Evolutionary conservation across 2,888 invertebrate species (phyloP).

Genomic region (Odontocerum albicorne): DNA sequence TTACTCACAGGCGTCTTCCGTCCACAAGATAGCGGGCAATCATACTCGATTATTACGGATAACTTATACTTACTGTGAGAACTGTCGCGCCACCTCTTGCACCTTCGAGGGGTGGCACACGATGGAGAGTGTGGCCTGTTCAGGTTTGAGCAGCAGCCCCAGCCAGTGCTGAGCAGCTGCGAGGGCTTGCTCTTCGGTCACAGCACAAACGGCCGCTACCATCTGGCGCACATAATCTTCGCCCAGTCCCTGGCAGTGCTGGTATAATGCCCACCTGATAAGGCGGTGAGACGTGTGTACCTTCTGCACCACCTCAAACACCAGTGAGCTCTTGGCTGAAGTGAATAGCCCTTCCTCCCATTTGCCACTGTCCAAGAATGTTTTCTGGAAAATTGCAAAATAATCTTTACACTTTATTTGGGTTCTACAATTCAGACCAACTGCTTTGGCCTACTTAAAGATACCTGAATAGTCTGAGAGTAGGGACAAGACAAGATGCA

Average conservation of each 20-base stretch:
- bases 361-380: conserved; percentile 60
- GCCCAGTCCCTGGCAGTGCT: conserved; percentile 68
- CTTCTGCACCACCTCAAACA: conserved; percentile 81
- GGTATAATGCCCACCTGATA: conserved; percentile 70
- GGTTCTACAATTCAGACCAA: no score
- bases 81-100: conserved; percentile 63
- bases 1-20: no score
- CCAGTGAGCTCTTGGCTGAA: conserved; percentile 82
- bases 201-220: conserved; percentile 65
- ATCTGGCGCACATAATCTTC: conserved; percentile 64
- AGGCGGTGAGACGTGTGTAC: conserved; percentile 79
- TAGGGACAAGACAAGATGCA: no score
- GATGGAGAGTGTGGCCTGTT: conserved; percentile 64
- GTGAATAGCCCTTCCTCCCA: conserved; percentile 78
- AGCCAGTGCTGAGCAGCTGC: conserved; percentile 74
- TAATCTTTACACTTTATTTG: no score
- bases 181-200: conserved; percentile 64
- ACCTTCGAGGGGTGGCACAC: conserved; percentile 80
- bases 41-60: no score
- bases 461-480: no score
- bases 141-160: conserved; percentile 64
- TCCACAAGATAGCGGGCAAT: no score
- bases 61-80: conserved; percentile 65
- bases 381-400: conserved; percentile 60
- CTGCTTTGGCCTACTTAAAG: no score